Base-by-base conservation (phyloP, 1,140 invertebrate genomes). In the Diploscapter pachys region DNA sequence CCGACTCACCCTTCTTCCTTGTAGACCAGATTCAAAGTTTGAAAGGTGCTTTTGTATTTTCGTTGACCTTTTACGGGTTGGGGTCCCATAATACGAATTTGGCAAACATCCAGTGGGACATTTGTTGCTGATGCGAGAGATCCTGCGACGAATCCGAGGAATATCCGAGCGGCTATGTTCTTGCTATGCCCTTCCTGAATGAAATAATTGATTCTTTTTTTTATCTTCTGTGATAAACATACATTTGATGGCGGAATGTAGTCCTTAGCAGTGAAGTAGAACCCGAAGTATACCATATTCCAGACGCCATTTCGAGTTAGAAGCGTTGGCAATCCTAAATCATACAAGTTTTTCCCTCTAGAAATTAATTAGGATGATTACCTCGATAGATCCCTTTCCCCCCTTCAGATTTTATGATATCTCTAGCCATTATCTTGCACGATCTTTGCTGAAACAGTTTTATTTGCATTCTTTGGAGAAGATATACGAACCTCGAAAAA, bases 281-380 rank as follows among this genome's bases (percentile, higher is more conserved):
- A 93, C 53, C 94, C 92, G 83, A 96, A 95, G 86, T 96, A 96
- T 65, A 95, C 89, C 89, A 92, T 92, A 86, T 96, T 96, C 82
- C 94, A 95, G 3, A 93, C 87, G 0, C 91, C 93, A 88, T 95
- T 93, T 82, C 93, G 90, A 6, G 90, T 89, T 81, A 94, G 89
- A 3, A 93, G 95, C 0, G 93, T 91, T 0, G 92, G 91, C 2
- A 95, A 83, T 49, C 57, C 57, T 31, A 59, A 59, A 59, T 59
- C 57, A 31, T 59, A 59, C 57, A 59, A 59, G 73, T 61, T 13
- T 11, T 51, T 56, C 48, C 6, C 59, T 62, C 31, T 31, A 31
- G 31, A 31, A 31, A 31, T 31, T 31, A 31, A 31, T 31, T 31
- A 31, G 31, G 31, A 31, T 31, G 31, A 31, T 31, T 31, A 31